Conservation (phyloP, 2,797 vertebrate genomes). For the Leucoraja ocellata region DNA sequence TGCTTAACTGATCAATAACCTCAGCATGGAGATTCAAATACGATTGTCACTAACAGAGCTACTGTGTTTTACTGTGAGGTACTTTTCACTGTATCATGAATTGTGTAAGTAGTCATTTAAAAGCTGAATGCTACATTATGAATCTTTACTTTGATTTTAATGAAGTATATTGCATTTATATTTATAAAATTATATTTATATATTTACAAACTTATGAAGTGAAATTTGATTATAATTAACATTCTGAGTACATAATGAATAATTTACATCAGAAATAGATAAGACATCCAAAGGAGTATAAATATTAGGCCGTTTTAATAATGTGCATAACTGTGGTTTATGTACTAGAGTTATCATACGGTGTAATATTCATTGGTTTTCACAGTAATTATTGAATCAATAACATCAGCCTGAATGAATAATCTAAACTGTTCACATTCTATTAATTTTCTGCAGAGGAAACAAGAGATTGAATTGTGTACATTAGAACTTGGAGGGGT, state of each 20-base stretch:
- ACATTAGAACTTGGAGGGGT: slow-evolving; percentile 3
- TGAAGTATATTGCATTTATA: too few relatives aligned
- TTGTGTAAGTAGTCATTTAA: background rate
- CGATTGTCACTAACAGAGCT: background rate
- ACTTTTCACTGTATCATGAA: background rate
- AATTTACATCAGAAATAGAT: background rate
- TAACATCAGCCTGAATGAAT: background rate
- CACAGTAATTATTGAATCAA: background rate
- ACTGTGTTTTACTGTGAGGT: background rate
- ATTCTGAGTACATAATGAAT: too few relatives aligned
- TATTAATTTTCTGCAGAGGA: slow-evolving; percentile 3
- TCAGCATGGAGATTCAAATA: background rate
- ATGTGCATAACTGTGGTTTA: background rate
- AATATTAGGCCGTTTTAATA: background rate
- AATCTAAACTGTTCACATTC: background rate
- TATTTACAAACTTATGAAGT: too few relatives aligned
- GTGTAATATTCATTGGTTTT: background rate
- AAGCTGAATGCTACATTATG: background rate
- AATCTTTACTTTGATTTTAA: background rate
- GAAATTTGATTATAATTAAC: too few relatives aligned
- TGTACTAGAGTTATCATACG: background rate
- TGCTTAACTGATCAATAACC: background rate
- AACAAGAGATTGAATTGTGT: background rate
- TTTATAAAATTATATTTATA: too few relatives aligned
- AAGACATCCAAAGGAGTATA: background rate